Percentiles rank a stretch among this genome's conserved stretches.
Conservation (phyloP, 2,797 vertebrate species). For the Xenopus petersii region DNA sequence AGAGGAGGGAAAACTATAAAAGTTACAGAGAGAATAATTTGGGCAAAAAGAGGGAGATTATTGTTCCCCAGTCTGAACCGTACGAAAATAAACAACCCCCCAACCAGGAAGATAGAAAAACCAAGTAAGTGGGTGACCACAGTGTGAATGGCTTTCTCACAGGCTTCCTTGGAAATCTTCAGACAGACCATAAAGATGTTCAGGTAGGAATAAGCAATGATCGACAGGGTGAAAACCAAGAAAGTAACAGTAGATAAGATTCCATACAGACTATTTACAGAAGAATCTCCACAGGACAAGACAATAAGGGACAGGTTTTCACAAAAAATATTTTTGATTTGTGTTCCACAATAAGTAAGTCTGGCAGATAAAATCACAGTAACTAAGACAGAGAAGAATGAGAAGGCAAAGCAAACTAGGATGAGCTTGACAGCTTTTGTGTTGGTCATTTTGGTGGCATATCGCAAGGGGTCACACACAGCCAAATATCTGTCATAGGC, state of each 20-base stretch:
- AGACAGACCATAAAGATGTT: slow-evolving; percentile 21
- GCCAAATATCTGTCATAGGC: slow-evolving; percentile 31
- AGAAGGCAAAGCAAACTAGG: neutral
- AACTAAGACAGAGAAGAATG: slow-evolving; percentile 3
- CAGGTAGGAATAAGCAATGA: slow-evolving; percentile 25
- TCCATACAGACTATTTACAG: slow-evolving; percentile 28
- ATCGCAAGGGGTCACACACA: slow-evolving; percentile 23
- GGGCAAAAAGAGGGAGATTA: neutral
- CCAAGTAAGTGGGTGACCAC: slow-evolving; percentile 24
- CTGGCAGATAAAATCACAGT: slow-evolving; percentile 13
- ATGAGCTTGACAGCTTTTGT: neutral
- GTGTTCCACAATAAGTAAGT: slow-evolving; percentile 3
- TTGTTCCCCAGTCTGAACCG: slow-evolving; percentile 12
- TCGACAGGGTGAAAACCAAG: neutral
- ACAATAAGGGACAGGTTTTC: slow-evolving; percentile 25
- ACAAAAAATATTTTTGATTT: slow-evolving; percentile 22
- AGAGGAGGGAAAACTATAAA: slow-evolving; percentile 16
- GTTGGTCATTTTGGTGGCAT: slow-evolving; percentile 16
- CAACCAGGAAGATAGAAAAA: slow-evolving; percentile 18
- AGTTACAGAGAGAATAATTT: slow-evolving; percentile 9
- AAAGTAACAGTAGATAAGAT: slow-evolving; percentile 8
- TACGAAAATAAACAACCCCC: slow-evolving; percentile 18
- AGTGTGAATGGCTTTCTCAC: slow-evolving; percentile 23
- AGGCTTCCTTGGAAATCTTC: slow-evolving; percentile 23
- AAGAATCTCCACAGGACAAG: slow-evolving; percentile 21